Base-by-base conservation (phyloP, 2,113 vertebrate genomes). In the Ursus arctos region DNA sequence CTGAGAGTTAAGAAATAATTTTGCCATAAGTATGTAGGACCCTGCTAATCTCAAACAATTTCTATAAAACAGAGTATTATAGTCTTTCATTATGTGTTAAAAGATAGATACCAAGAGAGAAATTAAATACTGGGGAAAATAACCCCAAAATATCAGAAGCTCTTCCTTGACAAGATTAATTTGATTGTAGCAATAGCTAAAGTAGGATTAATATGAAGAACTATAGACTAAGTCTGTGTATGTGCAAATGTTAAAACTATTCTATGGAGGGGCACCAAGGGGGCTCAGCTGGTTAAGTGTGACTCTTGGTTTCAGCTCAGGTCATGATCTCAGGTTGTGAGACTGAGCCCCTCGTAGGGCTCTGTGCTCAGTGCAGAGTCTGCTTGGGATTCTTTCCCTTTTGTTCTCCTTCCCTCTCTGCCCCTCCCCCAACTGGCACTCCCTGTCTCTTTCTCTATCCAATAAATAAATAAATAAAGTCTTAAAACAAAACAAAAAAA, bases 91-190 rank as follows among this genome's bases (percentile, higher is more conserved):
- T 83, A 94, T 71, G 69, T 92, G 63, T 72, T 92, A 72, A 92
- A 94, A 69, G 65, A 77, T 31, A 91, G 36, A 77, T 43, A 80
- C 0, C 10, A 65, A 90, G 31, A 91, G 6, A 83, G 61, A 92
- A 33, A 95, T 24, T 92, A 87, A 97, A 59, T 61, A 51, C 19
- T 88, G 9, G 28, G 21, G 55, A 92, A 84, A 93, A 81, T 76
- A 90, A 86, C 33, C 6, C 40, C 11, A 9, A 80, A 82, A 72
- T 74, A 80, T 55, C 3, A 69, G 19, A 49, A 85, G n/a, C 13
- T 97, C 7, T 80, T 11, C 36, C 14, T 53, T 86, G 82, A 74
- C 94, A 94, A 96, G 36, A 84, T 40, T 47, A 84, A 80, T 26
- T 76, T 97, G 31, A 28, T 63, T 91, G 6, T 63, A 85, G 14